Percentiles rank a stretch among this genome's conserved stretches.
Evolutionary conservation across 1,140 invertebrate species (phyloP).

Genomic region (Globodera rostochiensis): DNA sequence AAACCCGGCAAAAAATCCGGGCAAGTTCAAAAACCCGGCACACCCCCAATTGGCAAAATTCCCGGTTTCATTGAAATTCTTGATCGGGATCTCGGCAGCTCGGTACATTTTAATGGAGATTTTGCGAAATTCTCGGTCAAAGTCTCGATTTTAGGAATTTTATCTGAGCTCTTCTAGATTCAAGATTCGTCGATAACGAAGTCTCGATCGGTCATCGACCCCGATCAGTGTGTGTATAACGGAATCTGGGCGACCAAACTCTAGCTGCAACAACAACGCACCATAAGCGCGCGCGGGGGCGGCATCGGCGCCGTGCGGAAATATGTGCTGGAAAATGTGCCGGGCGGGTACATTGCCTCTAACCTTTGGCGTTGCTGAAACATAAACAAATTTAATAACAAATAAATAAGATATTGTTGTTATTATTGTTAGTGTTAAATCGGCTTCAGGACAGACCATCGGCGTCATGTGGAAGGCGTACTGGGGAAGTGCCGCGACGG

Average conservation of each 20-base stretch:
- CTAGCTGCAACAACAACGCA: constrained; percentile 1
- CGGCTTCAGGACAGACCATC: constrained; percentile 2
- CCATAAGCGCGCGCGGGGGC: neutral
- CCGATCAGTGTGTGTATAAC: neutral
- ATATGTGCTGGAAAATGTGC: constrained; percentile 12
- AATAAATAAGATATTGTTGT: neutral
- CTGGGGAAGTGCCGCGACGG: neutral
- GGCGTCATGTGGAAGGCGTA: constrained; percentile 14
- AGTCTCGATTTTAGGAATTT: too few species aligned
- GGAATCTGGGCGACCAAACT: neutral
- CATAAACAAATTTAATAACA: neutral
- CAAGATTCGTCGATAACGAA: too few species aligned
- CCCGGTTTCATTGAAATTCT: neutral
- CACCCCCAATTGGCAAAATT: too few species aligned
- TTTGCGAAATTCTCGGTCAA: too few species aligned
- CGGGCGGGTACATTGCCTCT: constrained; percentile 16
- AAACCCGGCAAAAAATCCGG: too few species aligned
- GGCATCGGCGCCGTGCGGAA: neutral
- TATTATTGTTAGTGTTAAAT: neutral
- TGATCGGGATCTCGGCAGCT: neutral
- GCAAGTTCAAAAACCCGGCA: too few species aligned
- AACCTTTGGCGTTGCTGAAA: constrained; percentile 26
- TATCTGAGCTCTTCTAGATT: too few species aligned
- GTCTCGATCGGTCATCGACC: too few species aligned
- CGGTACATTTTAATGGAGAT: neutral